Base-by-base conservation (phyloP, 2,797 vertebrate species). In the Lutjanus campechanus region DNA sequence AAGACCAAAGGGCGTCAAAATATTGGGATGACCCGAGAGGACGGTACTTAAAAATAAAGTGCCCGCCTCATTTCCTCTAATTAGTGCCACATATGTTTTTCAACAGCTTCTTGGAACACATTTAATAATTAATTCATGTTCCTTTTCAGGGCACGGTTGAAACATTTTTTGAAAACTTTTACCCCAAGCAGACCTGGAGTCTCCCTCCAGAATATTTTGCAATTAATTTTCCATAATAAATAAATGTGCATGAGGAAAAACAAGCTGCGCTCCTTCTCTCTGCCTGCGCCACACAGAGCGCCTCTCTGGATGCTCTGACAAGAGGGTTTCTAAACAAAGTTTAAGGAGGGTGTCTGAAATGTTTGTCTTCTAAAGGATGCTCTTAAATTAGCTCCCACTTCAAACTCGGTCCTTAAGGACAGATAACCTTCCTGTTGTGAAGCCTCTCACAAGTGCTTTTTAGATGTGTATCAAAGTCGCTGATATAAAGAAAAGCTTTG, bases 81-180 rank as follows among this genome's bases (percentile, higher is more conserved):
- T 93, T 95, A 94, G 89, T 78, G 73, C 83, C 89, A 87, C 88
- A 82, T 88, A 61, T 92, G 91, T 93, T 91, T 91, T 92, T 85
- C 73, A 85, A 92, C 90, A 92, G 77, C 88, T 91, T 90, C 79
- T 92, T 72, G 73, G 90, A 92, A 88, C 89, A 84, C 58, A 59
- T 77, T 94, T 81, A 95, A 95, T 94, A 91, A 93, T 95, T 94
- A 56, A 94, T 92, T 58, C 22, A 82, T 87, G 86, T 91, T 87
- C 84, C 29, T 84, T 90, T 89, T 79, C 44, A 68, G 77, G 76
- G 36, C 81, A 76, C 81, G 22, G 58, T 70, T 66, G 47, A 79
- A 82, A 85, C 72, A 67, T 77, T 84, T 90, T 87, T 77, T 1
- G 7, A 68, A 87, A 89, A 76, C 58, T 77, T 88, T 85, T 85